Evolutionary conservation across 2,888 invertebrate species (phyloP), one percentile per base, ranked within the genome.

Genomic region (Drosophila affinis): DNA sequence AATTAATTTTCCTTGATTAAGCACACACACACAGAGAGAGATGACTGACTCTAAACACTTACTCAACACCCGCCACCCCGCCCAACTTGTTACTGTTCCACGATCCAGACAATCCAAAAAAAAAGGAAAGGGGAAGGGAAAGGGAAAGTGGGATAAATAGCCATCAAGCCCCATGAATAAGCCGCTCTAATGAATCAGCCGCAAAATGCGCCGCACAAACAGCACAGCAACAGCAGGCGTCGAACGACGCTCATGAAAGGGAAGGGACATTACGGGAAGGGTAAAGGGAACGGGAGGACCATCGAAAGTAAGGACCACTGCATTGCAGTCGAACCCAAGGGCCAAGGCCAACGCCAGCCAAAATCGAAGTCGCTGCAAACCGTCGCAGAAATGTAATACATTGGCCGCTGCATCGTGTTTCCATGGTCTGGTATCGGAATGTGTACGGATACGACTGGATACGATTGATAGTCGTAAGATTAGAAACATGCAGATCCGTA

Each of bases 1-100:
- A 64, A 64, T 68, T 64, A 68, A 68, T 64, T 57, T 58, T 51
- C 64, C 47, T 58, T 68, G 67, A 68, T 58, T 64, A 64, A 68
- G 12, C 34, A 56, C 62, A 48, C 72, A 45, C 69, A 62, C 34
- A 34, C 34, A 34, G 1, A 12, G 12, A 39, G 2, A 39, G 39
- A 39, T 60, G 56, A 53, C 67, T 67, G 56, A 63, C 51, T 21
- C 51, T 21, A 62, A 55, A 49, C 62, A 17, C 53, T 44, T 48
- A 32, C 59, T 32, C 29, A 24, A 14, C 14, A 39, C 39, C 39
- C 21, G 21, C 39, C 39, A 6, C 39, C 6, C 6, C 34, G 21
- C 14, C 14, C 6, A 14, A 14, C 39, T 14, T 6, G 14, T 14
- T 14, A 39, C 34, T 14, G 34, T 39, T 39, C 10, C 9, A 27